phyloP scores from a whole-genome alignment of 2,888 invertebrate genomes.

The Pyrochroa serraticornis region DNA sequence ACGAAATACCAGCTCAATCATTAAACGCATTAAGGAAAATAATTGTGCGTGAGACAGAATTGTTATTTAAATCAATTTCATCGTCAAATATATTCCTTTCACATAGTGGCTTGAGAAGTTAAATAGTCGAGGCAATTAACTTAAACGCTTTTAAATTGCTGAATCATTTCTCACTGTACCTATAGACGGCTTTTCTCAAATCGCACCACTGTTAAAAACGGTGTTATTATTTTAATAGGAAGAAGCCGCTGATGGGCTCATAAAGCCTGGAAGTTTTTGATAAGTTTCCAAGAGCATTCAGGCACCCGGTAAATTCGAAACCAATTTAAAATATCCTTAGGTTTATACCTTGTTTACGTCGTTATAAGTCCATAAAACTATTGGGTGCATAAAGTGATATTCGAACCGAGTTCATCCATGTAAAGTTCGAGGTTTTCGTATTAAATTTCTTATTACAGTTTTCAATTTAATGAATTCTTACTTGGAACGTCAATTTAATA shows the following conservation, averaged over 20 bases:
- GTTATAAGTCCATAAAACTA: slow-evolving; percentile 1
- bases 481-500: slow-evolving; percentile 6
- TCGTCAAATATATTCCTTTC: slow-evolving; percentile 23
- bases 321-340: not conserved
- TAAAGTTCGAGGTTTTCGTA: slow-evolving; percentile 3
- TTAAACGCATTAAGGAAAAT: slow-evolving; percentile 20
- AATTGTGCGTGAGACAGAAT: slow-evolving; percentile 24
- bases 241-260: too few relatives aligned
- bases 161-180: slow-evolving; percentile 24
- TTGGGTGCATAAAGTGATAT: not conserved
- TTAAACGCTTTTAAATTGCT: slow-evolving; percentile 31
- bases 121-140: slow-evolving; percentile 27
- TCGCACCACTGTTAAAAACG: slow-evolving; percentile 1
- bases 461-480: slow-evolving; percentile 8
- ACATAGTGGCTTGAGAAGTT: slow-evolving; percentile 14
- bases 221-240: not conserved
- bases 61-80: slow-evolving; percentile 31
- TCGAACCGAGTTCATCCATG: slow-evolving; percentile 6
- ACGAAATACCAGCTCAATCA: slow-evolving; percentile 15
- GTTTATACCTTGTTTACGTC: not conserved
- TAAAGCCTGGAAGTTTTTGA: too few relatives aligned
- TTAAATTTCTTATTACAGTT: slow-evolving; percentile 11
- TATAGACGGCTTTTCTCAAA: slow-evolving; percentile 3
- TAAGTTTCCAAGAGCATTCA: not conserved
- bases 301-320: not conserved